Conservation (phyloP, 2,888 invertebrate species). For the Catocala nupta region DNA sequence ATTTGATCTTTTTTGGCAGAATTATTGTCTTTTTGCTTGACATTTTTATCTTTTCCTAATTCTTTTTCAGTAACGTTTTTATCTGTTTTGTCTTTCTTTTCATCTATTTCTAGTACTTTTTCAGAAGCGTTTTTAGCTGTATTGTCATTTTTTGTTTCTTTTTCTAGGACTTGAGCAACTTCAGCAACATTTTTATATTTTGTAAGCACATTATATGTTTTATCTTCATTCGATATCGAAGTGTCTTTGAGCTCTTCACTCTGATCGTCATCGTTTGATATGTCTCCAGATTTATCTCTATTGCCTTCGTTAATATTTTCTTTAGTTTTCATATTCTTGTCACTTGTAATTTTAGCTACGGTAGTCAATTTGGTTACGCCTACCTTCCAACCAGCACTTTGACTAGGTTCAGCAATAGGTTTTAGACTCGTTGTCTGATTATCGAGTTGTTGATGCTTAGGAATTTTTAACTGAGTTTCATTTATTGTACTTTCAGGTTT, state of each 20-base stretch:
- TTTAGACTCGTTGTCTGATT: neutral
- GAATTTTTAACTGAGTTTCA: neutral
- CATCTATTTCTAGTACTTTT: neutral
- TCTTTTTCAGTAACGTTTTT: neutral
- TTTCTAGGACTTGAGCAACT: no score
- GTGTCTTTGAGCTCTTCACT: neutral
- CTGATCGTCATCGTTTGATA: neutral
- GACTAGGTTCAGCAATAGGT: neutral
- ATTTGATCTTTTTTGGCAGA: neutral
- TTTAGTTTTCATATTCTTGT: neutral
- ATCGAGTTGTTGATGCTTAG: neutral
- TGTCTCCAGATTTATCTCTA: neutral
- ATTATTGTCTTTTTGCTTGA: neutral
- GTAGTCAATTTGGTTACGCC: slow-evolving; percentile 2
- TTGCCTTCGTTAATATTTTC: neutral
- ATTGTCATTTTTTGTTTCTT: neutral
- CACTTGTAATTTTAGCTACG: slow-evolving; percentile 3
- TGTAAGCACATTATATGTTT: slow-evolving; percentile 3
- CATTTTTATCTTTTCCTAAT: slow-evolving; percentile 2
- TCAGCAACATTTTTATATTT: neutral
- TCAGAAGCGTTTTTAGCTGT: neutral
- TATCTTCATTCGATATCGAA: neutral
- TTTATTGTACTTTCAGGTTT: neutral
- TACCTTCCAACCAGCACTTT: slow-evolving; percentile 3
- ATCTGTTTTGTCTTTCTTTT: neutral